Percentiles rank a stretch among this genome's conserved stretches.
phyloP scores from a whole-genome alignment of 2,888 invertebrate species.

The Ashinkailepas kermadecensis region DNA sequence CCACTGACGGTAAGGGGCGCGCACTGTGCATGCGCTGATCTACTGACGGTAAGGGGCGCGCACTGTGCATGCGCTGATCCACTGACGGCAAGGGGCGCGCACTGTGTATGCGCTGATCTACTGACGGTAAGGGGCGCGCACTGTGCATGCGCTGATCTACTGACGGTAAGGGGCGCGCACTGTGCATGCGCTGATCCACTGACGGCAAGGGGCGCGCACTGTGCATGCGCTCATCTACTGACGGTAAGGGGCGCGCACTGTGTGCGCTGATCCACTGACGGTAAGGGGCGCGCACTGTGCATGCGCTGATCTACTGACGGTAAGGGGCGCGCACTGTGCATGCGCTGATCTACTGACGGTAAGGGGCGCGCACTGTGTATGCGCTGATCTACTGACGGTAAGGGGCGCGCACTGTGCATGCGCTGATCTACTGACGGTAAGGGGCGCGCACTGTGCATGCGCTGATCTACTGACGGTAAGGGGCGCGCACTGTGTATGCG shows the following conservation, averaged over 20 bases:
- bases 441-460: not conserved
- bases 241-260: slow-evolving; percentile 45
- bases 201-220: not conserved
- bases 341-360: not conserved
- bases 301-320: no score
- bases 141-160: not conserved
- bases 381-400: no score
- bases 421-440: not conserved
- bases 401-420: not conserved
- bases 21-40: no score
- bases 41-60: not conserved
- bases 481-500: no score
- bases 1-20: no score
- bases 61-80: not conserved
- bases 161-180: not conserved
- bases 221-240: no score
- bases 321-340: not conserved
- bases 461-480: no score
- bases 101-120: no score
- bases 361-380: not conserved
- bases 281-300: no score
- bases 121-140: not conserved
- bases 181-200: no score
- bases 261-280: no score
- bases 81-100: not conserved